Evolutionary conservation across 2,888 invertebrate species (phyloP), one percentile per base, ranked within the genome.

Genomic region (Drepana falcataria): DNA sequence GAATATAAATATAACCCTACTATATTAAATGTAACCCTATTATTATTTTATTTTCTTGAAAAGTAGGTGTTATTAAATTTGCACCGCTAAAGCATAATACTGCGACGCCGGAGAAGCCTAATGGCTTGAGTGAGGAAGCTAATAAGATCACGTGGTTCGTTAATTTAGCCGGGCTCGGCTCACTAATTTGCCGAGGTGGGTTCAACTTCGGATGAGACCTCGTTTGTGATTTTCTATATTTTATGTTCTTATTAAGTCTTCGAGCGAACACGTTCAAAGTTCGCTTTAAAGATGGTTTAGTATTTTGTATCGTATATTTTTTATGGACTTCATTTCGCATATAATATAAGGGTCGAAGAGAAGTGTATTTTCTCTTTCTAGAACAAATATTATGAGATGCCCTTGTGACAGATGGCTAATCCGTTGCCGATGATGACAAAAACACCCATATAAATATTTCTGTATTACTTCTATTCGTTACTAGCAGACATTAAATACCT

Each of bases 121-220:
- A 81, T 79, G 73, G 73, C 69, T 72, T 68, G 75, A 75, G 74
- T 70, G 75, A 77, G 73, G 71, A 64, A 63, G 71, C 72, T 85
- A 84, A 85, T 82, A 77, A 79, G 75, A 81, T 83, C 74, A 75
- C 74, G 77, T 65, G 80, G 79, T 75, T 81, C 75, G 74, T 81
- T 83, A 80, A 81, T 76, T 79, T 67, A 60, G 66, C 70, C 67
- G 64, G 61, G 61, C 65, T 60, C 60, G 63, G 63, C 64, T 70
- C 60, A 69, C 71, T 73, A 76, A 75, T 77, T 79, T 71, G 68
- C 61, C 66, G 55, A 77, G 69, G 72, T 75, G 62, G 64, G 60
- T 56, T 58, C 56, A 73, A 72, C 64, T 71, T 77, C 73, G 64
- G 73, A 75, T 73, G 60, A 65, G 73, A 74, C 40, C 59, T 59